phyloP scores from a whole-genome alignment of 2,888 invertebrate genomes.

The Drosophila kuntzei region DNA sequence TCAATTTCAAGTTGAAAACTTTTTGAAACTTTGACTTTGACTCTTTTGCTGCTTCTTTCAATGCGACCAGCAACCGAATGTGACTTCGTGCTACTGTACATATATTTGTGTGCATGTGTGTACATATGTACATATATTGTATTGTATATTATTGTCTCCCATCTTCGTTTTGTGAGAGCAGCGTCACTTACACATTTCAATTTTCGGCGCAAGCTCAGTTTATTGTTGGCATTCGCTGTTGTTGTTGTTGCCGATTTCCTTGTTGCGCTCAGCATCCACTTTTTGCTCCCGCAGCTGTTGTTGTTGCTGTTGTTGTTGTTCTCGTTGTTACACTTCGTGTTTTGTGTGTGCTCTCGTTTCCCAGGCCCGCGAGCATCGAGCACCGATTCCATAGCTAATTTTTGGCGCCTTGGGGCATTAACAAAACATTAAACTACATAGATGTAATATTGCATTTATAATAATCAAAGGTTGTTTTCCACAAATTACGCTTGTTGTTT shows the following conservation, averaged over 20 bases:
- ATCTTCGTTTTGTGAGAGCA: conserved; percentile 58
- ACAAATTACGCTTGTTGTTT: not conserved
- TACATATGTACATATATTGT: conserved; percentile 27
- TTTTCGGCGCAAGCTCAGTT: conserved; percentile 80
- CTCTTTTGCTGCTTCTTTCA: conserved; percentile 51
- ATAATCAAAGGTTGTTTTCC: conserved; percentile 15
- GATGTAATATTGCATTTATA: conserved; percentile 23
- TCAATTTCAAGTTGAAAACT: conserved; percentile 79
- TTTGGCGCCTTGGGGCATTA: conserved; percentile 56
- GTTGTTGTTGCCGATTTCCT: conserved; percentile 55
- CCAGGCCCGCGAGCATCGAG: conserved; percentile 58
- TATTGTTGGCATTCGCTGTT: conserved; percentile 68
- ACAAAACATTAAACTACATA: conserved; percentile 34
- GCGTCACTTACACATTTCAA: conserved; percentile 52
- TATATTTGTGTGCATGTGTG: conserved; percentile 25
- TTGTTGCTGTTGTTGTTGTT: conserved; percentile 16
- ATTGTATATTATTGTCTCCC: conserved; percentile 65
- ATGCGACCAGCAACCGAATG: conserved; percentile 41
- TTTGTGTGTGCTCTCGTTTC: conserved; percentile 48
- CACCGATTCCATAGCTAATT: conserved; percentile 29
- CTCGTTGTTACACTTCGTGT: conserved; percentile 49
- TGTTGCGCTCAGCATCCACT: conserved; percentile 77
- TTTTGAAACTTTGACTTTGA: conserved; percentile 60
- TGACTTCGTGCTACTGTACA: conserved; percentile 37
- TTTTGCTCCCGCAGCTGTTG: conserved; percentile 19